Percentiles rank a stretch among this genome's conserved stretches.
Evolutionary conservation across 2,113 vertebrate genomes (phyloP).

Genomic region (Colinus virginianus): DNA sequence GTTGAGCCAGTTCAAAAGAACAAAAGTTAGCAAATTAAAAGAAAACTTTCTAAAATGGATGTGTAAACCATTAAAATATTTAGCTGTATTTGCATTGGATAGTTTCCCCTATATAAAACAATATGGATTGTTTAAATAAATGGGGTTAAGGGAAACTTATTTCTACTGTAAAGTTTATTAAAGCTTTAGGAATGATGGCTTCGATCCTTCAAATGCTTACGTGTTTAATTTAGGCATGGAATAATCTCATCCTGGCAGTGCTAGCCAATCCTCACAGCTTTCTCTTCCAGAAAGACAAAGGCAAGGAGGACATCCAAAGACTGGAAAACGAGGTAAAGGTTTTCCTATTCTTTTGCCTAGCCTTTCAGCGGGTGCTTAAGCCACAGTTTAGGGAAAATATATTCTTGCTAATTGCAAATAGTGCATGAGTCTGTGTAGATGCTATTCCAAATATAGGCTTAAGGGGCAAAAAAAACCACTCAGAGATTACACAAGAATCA

Average conservation of each 20-base stretch:
- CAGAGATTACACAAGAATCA: neutral
- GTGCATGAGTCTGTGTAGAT: neutral
- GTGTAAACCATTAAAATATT: slow-evolving; percentile 85
- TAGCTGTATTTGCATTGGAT: slow-evolving; percentile 76
- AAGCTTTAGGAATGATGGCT: slow-evolving; percentile 77
- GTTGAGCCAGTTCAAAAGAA: slow-evolving; percentile 80
- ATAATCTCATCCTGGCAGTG: slow-evolving; percentile 32
- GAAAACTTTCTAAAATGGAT: slow-evolving; percentile 83
- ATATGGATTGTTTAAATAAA: slow-evolving; percentile 77
- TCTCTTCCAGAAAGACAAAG: neutral
- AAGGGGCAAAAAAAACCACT: neutral
- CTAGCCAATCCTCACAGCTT: neutral
- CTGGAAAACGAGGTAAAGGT: neutral
- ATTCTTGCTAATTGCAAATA: neutral
- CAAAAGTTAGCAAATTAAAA: slow-evolving; percentile 84
- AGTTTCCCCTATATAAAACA: slow-evolving; percentile 77
- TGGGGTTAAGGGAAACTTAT: slow-evolving; percentile 69
- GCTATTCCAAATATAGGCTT: neutral
- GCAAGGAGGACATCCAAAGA: slow-evolving; percentile 7
- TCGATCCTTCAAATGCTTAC: slow-evolving; percentile 55
- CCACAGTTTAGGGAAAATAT: neutral
- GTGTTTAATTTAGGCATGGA: slow-evolving; percentile 28
- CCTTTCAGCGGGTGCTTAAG: neutral
- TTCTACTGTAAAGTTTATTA: slow-evolving; percentile 69
- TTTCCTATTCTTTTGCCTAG: neutral